These are phyloP conservation scores for Oreochromis spilurus DNA, from an alignment of 2,113 vertebrate genomes.

Conservation along the genomic window DNA sequence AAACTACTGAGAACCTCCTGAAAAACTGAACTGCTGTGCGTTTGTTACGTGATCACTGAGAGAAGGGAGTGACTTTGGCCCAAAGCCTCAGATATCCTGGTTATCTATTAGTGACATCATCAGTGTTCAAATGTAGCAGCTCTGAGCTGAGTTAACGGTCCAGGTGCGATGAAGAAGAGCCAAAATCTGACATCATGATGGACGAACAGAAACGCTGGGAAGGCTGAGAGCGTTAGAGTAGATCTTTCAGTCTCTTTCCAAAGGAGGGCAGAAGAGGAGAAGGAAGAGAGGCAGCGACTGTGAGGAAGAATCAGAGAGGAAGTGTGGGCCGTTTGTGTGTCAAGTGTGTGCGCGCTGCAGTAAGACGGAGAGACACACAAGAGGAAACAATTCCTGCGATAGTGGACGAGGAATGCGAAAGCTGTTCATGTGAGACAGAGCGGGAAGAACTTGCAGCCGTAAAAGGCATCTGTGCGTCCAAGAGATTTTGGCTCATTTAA, in stretches of 20 bases:
- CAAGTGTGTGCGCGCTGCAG: not conserved
- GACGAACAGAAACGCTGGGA: not conserved
- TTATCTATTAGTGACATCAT: not conserved
- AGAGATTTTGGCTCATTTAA: not conserved
- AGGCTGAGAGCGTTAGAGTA: not conserved
- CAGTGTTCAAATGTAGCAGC: not conserved
- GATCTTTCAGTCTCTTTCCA: conserved; percentile 66
- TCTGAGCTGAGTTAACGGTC: not conserved
- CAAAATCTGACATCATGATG: not conserved
- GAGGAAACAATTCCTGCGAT: not conserved
- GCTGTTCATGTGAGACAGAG: not conserved
- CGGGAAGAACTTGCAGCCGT: not conserved
- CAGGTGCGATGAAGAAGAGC: not conserved
- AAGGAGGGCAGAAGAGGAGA: conserved; percentile 79
- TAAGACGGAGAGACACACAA: not conserved
- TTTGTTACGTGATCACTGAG: not conserved
- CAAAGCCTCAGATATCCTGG: not conserved
- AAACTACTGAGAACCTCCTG: not conserved
- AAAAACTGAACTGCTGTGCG: fast-evolving
- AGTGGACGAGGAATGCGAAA: conserved; percentile 1
- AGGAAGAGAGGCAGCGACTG: conserved; percentile 41
- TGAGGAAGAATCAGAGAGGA: not conserved
- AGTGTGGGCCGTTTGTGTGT: not conserved
- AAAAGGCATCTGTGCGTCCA: not conserved
- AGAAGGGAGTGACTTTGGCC: not conserved